Evolutionary conservation across 2,888 invertebrate species (phyloP), one percentile per base, ranked within the genome.

Genomic region (Julus scanicus): DNA sequence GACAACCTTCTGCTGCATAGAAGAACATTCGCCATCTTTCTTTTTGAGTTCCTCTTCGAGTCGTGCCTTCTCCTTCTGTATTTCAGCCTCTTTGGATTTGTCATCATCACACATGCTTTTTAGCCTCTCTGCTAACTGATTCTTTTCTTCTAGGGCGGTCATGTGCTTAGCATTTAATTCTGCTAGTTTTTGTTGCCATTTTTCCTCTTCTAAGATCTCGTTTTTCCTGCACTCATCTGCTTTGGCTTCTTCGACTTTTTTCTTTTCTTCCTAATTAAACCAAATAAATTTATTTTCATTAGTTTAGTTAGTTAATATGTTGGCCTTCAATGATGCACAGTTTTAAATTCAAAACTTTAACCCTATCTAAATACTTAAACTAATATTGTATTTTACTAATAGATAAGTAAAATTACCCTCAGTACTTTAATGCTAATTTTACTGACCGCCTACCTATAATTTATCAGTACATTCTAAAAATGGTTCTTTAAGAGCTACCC

Each of bases 1-100:
- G 20, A 29, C 71, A 20, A 71, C 29, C 29, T n/a, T 20, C 5
- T 71, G 71, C 9, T 71, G 20, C 71, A 71, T 71, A 29, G n/a
- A 1, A 29, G 29, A 71, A 29, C 71, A 71, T 9, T 71, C 71
- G n/a, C 71, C 29, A 29, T 71, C 71, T n/a, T 71, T 71, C 20
- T 8, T 71, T 71, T 29, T 20, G 29, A 71, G 71, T 29, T 71
- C 71, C 2, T 6, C 9, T 71, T 71, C 71, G 4, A 71, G 71
- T 29, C n/a, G 20, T 29, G 20, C 29, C 9, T 71, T 71, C 6
- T 71, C 71, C 11, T 71, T 71, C 71, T 71, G 8, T 29, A 71
- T 71, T 71, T 71, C 71, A 9, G 20, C 71, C 29, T 71, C 71
- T 71, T 71, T 71, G 29, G 29, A 71, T 71, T 71, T 71, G 29